Evolutionary conservation across 2,888 invertebrate genomes (phyloP), one percentile per base, ranked within the genome.

Genomic region (Drosophila incognita): DNA sequence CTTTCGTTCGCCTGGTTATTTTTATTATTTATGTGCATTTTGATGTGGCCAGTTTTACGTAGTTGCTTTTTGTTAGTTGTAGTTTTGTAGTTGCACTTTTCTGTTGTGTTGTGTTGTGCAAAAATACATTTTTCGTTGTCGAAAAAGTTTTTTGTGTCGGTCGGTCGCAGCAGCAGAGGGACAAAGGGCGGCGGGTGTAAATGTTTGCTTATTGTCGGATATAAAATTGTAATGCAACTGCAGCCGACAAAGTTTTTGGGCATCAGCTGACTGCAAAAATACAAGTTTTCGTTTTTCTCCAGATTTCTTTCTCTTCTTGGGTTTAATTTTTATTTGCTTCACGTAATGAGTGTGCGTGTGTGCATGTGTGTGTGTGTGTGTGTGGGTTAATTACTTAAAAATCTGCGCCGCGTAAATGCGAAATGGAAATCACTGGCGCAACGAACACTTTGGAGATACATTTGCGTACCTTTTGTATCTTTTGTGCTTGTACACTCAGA

Each of bases 1-100:
- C 49, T 58, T 70, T 27, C 63, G 64, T 62, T 72, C 56, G 83
- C 66, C 60, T 74, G 82, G 74, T 74, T 86, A 76, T 90, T 88
- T 85, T 81, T 86, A 86, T 86, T 86, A 86, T 86, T 90, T 86
- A 86, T 86, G 90, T 86, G 89, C 85, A 86, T 86, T 86, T 90
- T 86, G 85, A 90, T 90, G 90, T 83, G 88, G 69, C 77, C 76
- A 89, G 78, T 80, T 76, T 69, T 65, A 61, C 48, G 62, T 56
- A 57, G 36, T 66, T 57, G 60, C 4, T n/a, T 48, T 52, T 58
- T 71, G 69, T 36, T 70, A 42, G 68, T 65, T 85, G 67, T 63
- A 76, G 42, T 61, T 79, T 62, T 67, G 48, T 35, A 63, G 56
- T 52, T 76, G 40, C 58, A 72, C 70, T 69, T 62, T 80, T 78